Evolutionary conservation across 2,888 invertebrate species (phyloP).

Genomic region (Conomelus anceps): DNA sequence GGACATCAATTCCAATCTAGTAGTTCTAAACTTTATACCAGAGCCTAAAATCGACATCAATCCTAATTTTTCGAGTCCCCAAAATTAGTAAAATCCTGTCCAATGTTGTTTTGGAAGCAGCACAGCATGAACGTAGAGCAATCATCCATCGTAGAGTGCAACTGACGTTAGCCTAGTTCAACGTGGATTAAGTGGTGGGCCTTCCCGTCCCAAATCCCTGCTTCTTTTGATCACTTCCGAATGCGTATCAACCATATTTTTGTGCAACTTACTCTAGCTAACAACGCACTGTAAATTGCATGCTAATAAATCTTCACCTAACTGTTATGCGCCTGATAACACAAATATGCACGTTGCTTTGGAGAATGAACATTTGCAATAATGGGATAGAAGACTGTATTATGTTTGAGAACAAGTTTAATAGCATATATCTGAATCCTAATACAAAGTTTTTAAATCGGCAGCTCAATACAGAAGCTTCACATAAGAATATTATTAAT

Average conservation of each 20-base stretch:
- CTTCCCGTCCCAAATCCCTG: neutral
- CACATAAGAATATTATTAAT: no score
- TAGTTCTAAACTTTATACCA: no score
- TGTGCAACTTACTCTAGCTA: neutral
- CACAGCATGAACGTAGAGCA: neutral
- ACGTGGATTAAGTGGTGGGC: slow-evolving; percentile 10
- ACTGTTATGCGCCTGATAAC: neutral
- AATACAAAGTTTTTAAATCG: no score
- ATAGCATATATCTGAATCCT: no score
- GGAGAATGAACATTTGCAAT: no score
- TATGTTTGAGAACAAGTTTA: no score
- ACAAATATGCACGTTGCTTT: neutral
- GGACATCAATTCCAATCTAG: no score
- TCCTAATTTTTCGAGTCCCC: no score
- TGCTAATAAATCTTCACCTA: neutral
- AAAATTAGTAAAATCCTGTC: no score
- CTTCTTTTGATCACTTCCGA: neutral
- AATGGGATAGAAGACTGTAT: no score
- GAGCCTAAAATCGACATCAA: no score
- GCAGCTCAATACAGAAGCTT: no score
- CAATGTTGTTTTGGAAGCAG: neutral
- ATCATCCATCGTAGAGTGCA: slow-evolving; percentile 1
- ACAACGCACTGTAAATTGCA: neutral
- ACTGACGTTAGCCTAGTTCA: slow-evolving; percentile 1
- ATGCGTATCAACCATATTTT: neutral